Base-by-base conservation (phyloP, 1,140 invertebrate species). In the Mactra quadrangularis region DNA sequence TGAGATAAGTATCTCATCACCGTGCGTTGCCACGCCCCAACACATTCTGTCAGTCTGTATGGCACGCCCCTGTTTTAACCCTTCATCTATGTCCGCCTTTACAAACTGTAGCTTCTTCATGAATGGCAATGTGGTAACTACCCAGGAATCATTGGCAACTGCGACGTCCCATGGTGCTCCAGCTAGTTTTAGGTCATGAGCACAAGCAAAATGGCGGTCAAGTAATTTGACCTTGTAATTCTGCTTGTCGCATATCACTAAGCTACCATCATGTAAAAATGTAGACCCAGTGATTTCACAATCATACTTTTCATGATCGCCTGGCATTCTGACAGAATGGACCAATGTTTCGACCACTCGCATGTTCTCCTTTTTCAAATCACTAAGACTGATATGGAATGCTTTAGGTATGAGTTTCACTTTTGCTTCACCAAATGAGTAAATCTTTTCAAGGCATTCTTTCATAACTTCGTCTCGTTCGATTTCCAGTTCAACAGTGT, bases 1-100 rank as follows among this genome's bases (percentile, higher is more conserved):
- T 0, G 60, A 68, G 38, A 81, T 31, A 15, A 81, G 4, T 15
- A 81, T 81, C 17, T 81, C 77, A 22, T 59, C 52, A 13, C 50
- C 53, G 1, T 35, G 41, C 1, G 68, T 52, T 2, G 77, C 77
- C 22, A 81, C 55, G 4, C 77, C 77, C 77, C 77, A 81, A 33
- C 77, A 81, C 77, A 81, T 81, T 31, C 66, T 47, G 0, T 81
- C 77, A 29, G 77, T 81, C 66, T 81, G 64, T 7, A 81, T 81
- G 15, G 62, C 22, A 0, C 77, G 62, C 6, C 77, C 77, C n/a
- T 68, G 70, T 15, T 27, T 27, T 2, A 81, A 41, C 29, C 77
- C 77, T 31, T 70, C 77, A 22, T 55, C 27, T 60, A 70, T 57
- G 47, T 81, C 66, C 7, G 66, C 77, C 29, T 81, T 11, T 0